Conservation (phyloP, 2,888 invertebrate genomes). For the Melanostoma scalare region DNA sequence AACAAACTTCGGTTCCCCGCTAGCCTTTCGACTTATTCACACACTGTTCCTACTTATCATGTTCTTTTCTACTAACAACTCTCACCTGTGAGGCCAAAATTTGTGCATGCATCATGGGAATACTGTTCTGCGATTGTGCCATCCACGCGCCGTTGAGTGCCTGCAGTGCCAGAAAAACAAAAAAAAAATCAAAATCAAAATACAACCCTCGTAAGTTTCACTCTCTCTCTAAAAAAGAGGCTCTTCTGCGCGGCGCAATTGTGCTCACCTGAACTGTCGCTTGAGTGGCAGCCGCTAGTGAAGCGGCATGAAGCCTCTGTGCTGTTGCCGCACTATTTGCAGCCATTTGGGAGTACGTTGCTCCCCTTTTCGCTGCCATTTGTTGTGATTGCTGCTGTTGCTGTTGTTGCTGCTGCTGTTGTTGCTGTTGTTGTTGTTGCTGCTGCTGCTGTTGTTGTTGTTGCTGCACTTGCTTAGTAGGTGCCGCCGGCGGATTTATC, state of each 20-base stretch:
- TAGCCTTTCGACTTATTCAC: too few species aligned
- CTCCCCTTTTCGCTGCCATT: constrained; percentile 72
- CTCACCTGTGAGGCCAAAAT: constrained; percentile 79
- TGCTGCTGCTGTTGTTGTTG: constrained; percentile 76
- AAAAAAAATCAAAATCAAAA: constrained; percentile 40
- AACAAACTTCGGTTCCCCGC: too few species aligned
- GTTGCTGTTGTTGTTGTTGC: constrained; percentile 75
- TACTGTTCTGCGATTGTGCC: constrained; percentile 77
- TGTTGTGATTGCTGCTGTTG: constrained; percentile 75
- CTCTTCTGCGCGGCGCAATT: not conserved
- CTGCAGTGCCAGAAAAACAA: constrained; percentile 53
- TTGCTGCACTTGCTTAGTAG: constrained; percentile 76
- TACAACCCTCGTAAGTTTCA: constrained; percentile 21
- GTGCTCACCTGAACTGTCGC: constrained; percentile 79
- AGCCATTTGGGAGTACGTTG: constrained; percentile 61
- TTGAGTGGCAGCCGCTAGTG: constrained; percentile 80
- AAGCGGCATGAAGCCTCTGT: constrained; percentile 78
- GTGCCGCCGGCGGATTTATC: constrained; percentile 75
- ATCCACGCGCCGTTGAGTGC: constrained; percentile 79
- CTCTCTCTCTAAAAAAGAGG: constrained; percentile 75
- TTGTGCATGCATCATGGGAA: constrained; percentile 80
- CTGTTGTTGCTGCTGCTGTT: constrained; percentile 75
- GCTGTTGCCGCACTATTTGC: constrained; percentile 56
- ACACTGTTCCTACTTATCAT: too few species aligned
- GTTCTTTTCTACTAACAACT: constrained; percentile 15